Conservation (phyloP, 1,140 invertebrate species). For the Helicoverpa armigera region DNA sequence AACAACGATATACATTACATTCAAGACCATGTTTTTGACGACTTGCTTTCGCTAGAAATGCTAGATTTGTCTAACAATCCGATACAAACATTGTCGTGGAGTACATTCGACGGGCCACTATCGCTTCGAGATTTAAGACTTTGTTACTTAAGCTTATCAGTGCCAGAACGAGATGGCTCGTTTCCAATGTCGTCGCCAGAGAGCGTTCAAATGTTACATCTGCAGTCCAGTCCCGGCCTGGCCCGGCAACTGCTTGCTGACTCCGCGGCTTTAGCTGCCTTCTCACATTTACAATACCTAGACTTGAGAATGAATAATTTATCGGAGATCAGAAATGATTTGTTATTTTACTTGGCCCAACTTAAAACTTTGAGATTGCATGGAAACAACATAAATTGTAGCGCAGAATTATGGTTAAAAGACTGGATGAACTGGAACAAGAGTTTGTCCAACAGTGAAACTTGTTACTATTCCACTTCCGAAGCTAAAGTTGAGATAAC, state of each 20-base stretch:
- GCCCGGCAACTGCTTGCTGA: conserved; percentile 90
- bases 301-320: conserved; percentile 90
- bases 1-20: conserved; percentile 90
- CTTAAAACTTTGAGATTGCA: conserved; percentile 88
- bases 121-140: conserved; percentile 90
- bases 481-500: conserved; percentile 77
- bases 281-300: conserved; percentile 89
- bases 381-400: conserved; percentile 90
- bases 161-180: conserved; percentile 88
- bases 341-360: conserved; percentile 90
- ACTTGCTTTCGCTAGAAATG: conserved; percentile 89
- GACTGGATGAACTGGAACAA: conserved; percentile 88
- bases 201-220: conserved; percentile 90
- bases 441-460: conserved; percentile 83
- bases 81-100: conserved; percentile 89
- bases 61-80: conserved; percentile 94
- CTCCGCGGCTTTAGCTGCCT: conserved; percentile 90
- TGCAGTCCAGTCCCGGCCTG: conserved; percentile 91
- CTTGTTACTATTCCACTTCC: conserved; percentile 80
- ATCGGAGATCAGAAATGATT: conserved; percentile 87
- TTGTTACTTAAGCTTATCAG: conserved; percentile 88
- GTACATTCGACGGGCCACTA: conserved; percentile 89
- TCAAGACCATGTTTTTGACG: conserved; percentile 89
- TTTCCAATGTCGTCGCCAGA: conserved; percentile 91
- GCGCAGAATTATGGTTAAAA: conserved; percentile 88